phyloP scores from a whole-genome alignment of 2,797 vertebrate genomes.

The Crocidura indochinensis region DNA sequence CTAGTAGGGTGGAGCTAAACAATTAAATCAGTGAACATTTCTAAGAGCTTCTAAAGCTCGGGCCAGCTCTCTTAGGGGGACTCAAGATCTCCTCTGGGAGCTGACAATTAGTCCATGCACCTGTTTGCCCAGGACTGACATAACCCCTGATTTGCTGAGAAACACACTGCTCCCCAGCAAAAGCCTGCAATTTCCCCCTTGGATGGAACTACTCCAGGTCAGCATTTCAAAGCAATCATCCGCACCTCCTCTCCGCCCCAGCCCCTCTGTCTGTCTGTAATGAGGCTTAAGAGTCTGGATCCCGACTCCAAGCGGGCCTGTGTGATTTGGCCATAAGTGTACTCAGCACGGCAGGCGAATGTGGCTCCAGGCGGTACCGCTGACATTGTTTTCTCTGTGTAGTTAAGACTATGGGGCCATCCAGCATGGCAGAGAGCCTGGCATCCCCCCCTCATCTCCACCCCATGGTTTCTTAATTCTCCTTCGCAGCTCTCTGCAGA shows the following conservation, averaged over 20 bases:
- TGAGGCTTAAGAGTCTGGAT: slow-evolving; percentile 53
- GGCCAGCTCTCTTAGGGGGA: slow-evolving; percentile 32
- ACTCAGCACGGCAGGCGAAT: neutral
- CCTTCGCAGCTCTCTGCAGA: slow-evolving; percentile 45
- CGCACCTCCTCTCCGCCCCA: slow-evolving; percentile 52
- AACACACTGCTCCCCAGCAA: neutral
- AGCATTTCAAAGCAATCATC: slow-evolving; percentile 49
- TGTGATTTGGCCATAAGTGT: neutral
- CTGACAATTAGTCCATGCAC: slow-evolving; percentile 50
- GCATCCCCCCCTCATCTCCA: too few relatives aligned
- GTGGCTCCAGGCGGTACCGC: neutral
- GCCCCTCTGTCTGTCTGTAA: slow-evolving; percentile 8
- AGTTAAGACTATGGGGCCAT: too few relatives aligned
- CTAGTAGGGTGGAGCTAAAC: slow-evolving; percentile 72
- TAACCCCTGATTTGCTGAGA: slow-evolving; percentile 75
- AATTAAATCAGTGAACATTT: slow-evolving; percentile 83
- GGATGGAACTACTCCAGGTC: slow-evolving; percentile 58
- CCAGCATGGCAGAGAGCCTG: neutral
- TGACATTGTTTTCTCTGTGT: neutral
- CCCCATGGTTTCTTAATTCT: slow-evolving; percentile 41
- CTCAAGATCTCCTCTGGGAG: neutral
- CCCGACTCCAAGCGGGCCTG: neutral
- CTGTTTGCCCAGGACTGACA: slow-evolving; percentile 75
- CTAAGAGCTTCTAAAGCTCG: slow-evolving; percentile 60
- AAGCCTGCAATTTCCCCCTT: slow-evolving; percentile 54